Percentiles rank a stretch among this genome's conserved stretches.
These are phyloP conservation scores for Smutsia gigantea DNA, from an alignment of 2,797 vertebrate species.

Conservation along the genomic window DNA sequence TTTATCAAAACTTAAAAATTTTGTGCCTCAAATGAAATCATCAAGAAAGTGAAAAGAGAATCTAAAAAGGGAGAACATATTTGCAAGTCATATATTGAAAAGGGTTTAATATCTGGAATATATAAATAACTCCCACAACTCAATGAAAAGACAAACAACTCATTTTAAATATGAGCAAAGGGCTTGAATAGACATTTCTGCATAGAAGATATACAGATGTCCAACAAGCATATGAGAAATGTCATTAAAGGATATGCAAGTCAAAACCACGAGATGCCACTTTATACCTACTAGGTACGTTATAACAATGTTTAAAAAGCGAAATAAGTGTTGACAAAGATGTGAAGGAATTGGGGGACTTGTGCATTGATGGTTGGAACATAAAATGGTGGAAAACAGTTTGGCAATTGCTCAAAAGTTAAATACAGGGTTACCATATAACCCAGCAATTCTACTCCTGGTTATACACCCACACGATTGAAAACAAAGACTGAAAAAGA, in stretches of 20 bases:
- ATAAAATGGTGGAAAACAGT: not conserved
- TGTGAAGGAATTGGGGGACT: not conserved
- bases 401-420: not conserved
- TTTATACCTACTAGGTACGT: not conserved
- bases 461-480: not conserved
- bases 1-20: not conserved
- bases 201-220: not conserved
- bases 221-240: not conserved
- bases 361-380: not conserved
- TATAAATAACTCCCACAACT: not conserved
- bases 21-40: not conserved
- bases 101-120: not conserved
- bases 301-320: not conserved
- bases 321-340: not conserved
- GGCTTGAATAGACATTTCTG: not conserved
- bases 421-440: not conserved
- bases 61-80: not conserved
- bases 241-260: not conserved
- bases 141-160: not conserved
- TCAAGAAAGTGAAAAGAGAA: not conserved
- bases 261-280: not conserved
- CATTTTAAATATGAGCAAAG: not conserved
- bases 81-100: not conserved
- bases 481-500: not conserved
- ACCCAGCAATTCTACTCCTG: not conserved